Evolutionary conservation across 2,797 vertebrate genomes (phyloP).

Genomic region (Cheirogaleus major): DNA sequence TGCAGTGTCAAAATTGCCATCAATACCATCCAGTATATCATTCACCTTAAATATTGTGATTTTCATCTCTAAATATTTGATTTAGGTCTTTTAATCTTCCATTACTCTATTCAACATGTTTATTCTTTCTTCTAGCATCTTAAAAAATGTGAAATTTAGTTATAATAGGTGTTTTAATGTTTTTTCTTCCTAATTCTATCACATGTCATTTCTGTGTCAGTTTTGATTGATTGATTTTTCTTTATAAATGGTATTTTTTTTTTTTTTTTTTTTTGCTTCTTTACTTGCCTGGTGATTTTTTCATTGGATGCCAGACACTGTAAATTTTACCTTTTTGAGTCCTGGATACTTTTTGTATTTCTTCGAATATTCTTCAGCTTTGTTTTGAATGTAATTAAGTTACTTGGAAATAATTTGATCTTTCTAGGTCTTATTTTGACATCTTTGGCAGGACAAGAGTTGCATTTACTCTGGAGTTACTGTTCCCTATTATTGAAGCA

Average conservation of each 20-base stretch:
- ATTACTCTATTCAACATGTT: neutral
- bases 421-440: neutral
- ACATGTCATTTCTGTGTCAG: neutral
- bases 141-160: neutral
- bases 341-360: neutral
- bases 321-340: neutral
- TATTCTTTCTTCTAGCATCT: conserved; percentile 7
- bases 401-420: neutral
- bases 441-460: neutral
- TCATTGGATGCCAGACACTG: neutral
- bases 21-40: neutral
- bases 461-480: neutral
- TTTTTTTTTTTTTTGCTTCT: neutral
- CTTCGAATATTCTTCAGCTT: conserved; percentile 22
- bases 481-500: neutral
- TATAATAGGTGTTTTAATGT: neutral
- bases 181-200: neutral
- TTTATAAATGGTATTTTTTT: neutral
- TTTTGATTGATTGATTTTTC: neutral
- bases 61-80: neutral
- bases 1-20: neutral
- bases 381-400: neutral
- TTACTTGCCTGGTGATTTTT: neutral
- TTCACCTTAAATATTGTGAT: neutral
- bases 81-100: neutral